Conservation (phyloP, 1,140 invertebrate genomes). For the Drosophila jambulina region DNA sequence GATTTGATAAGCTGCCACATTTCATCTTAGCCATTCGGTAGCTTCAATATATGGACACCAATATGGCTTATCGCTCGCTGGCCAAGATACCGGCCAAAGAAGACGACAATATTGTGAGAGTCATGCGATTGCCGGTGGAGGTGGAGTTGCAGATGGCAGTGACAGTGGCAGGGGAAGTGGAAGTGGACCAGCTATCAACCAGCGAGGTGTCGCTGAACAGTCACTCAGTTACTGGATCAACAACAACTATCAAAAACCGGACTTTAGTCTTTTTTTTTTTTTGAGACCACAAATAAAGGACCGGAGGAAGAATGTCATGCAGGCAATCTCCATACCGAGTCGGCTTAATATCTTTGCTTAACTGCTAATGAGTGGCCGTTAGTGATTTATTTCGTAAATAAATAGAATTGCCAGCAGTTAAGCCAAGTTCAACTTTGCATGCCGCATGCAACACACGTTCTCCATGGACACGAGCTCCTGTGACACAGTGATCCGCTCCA, state of each 20-base stretch:
- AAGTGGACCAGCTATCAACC: slow-evolving; percentile 39
- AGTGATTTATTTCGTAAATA: slow-evolving; percentile 83
- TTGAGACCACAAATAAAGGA: slow-evolving; percentile 21
- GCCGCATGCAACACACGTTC: slow-evolving; percentile 64
- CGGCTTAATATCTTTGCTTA: slow-evolving; percentile 76
- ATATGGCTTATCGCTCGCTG: slow-evolving; percentile 30
- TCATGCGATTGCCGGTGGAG: slow-evolving; percentile 26
- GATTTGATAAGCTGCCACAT: slow-evolving; percentile 65
- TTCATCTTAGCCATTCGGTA: slow-evolving; percentile 60
- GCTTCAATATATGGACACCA: slow-evolving; percentile 57
- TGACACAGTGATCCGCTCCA: slow-evolving; percentile 40
- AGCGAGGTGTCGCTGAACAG: slow-evolving; percentile 51
- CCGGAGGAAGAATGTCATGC: slow-evolving; percentile 69
- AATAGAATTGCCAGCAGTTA: slow-evolving; percentile 80
- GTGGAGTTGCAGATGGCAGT: neutral
- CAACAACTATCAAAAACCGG: slow-evolving; percentile 45
- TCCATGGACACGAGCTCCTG: slow-evolving; percentile 34
- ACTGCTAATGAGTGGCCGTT: slow-evolving; percentile 83
- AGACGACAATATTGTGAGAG: slow-evolving; percentile 32
- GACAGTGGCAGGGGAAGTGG: neutral
- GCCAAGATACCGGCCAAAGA: slow-evolving; percentile 32
- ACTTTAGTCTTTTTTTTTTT: slow-evolving; percentile 9
- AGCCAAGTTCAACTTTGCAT: slow-evolving; percentile 65
- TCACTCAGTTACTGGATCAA: slow-evolving; percentile 27
- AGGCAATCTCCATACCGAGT: slow-evolving; percentile 64